Evolutionary conservation across 2,113 vertebrate genomes (phyloP), one percentile per base, ranked within the genome.

Genomic region (Hepsetus odoe): DNA sequence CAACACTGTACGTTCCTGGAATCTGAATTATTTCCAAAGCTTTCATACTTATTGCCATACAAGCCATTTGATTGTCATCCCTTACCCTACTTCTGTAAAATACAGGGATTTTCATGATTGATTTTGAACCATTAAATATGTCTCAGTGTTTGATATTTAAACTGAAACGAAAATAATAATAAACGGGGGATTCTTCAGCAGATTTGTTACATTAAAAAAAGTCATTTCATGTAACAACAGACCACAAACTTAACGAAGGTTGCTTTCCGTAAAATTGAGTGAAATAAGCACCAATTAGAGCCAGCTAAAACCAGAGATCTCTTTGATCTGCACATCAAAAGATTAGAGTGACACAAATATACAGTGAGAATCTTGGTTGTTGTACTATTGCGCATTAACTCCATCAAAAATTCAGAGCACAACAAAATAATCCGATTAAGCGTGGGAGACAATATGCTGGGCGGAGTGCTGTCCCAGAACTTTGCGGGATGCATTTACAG

Each of bases 201-300:
- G 55, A 46, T 72, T 61, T 66, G 35, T 55, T 55, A 55, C 22
- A 55, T 55, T 35, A 28, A 66, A 58, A 44, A 51, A 73, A 40
- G 42, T 33, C 35, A n/a, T 71, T 68, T 33, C 7, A 4, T 58
- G 67, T 85, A 77, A 84, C 84, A 87, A 80, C 85, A 82, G 74
- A 69, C 80, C 84, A 62, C 65, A 85, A 81, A 79, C 88, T 83
- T 88, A 84, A 90, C 88, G 83, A 89, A 88, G 77, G 68, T 77
- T 77, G 83, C 86, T 83, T 77, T 78, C 87, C 86, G 89, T 86
- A 88, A 90, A 87, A 92, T 90, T 80, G 85, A 82, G 84, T 67
- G 51, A 89, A 89, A 87, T 88, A 89, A 90, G 89, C 81, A 90
- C 84, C 88, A 89, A 87, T 92, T 90, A 89, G 79, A 87, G 81